These are phyloP conservation scores for Sternarchorhynchus goeldii DNA, from an alignment of 2,797 vertebrate species.

Conservation along the genomic window DNA sequence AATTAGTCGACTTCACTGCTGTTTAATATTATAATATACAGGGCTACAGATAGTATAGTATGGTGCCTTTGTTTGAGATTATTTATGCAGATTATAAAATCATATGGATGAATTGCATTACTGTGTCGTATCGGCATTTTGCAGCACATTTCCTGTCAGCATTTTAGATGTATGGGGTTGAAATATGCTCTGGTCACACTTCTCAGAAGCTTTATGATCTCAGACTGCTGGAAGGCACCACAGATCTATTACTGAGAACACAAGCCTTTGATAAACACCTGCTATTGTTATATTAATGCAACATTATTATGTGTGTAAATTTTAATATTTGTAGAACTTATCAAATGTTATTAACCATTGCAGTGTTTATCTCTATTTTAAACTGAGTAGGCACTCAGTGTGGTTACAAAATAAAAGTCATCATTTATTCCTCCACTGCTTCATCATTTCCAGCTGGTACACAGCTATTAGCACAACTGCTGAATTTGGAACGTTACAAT, in stretches of 20 bases:
- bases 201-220: conserved; percentile 2
- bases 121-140: conserved; percentile 4
- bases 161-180: neutral
- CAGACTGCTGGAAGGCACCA: neutral
- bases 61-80: too few relatives aligned
- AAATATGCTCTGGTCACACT: conserved; percentile 26
- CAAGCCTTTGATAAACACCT: conserved; percentile 18
- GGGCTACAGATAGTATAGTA: too few relatives aligned
- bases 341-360: conserved; percentile 17
- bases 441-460: neutral
- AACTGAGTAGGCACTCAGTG: neutral
- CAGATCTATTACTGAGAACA: conserved; percentile 22
- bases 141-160: conserved; percentile 1
- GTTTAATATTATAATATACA: too few relatives aligned
- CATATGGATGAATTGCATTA: conserved; percentile 19
- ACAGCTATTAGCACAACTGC: too few relatives aligned
- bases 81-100: conserved; percentile 14
- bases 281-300: conserved; percentile 12
- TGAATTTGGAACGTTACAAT: conserved; percentile 15
- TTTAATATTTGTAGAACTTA: conserved; percentile 5
- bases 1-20: too few relatives aligned
- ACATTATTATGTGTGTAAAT: neutral
- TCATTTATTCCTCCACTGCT: neutral
- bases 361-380: neutral
- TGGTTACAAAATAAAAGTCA: neutral